These are phyloP conservation scores for Leptocoma aspasia DNA, from an alignment of 2,113 vertebrate genomes.

Conservation along the genomic window DNA sequence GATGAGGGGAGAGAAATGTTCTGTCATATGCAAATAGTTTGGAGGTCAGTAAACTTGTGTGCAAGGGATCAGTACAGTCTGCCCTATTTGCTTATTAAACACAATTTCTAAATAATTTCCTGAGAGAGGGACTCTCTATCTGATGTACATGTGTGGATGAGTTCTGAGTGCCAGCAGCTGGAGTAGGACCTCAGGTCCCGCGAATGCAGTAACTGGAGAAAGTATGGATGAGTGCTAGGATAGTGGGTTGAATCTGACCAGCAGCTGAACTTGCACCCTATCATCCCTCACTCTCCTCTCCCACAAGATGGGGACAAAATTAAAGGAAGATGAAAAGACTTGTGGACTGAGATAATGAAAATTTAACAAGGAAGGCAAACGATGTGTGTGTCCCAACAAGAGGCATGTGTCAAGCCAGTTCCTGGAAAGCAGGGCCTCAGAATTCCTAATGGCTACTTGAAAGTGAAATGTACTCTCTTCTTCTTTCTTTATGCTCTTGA, in stretches of 20 bases:
- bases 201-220: not conserved
- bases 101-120: not conserved
- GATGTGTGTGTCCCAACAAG: not conserved
- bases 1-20: not conserved
- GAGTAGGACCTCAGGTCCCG: accelerated
- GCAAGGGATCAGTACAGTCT: not conserved
- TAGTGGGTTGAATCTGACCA: not conserved
- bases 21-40: not conserved
- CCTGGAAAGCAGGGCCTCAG: not conserved
- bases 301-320: not conserved
- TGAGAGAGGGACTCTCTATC: not conserved
- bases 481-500: not conserved
- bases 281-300: not conserved
- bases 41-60: not conserved
- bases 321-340: not conserved
- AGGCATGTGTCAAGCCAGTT: not conserved
- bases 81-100: not conserved
- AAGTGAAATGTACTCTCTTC: not conserved
- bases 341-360: not conserved
- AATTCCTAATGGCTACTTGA: not conserved
- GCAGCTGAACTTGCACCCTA: not conserved
- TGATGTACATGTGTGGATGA: not conserved
- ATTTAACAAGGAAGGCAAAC: not conserved
- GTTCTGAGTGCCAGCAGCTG: not conserved
- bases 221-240: not conserved